phyloP scores from a whole-genome alignment of 2,797 vertebrate genomes.

The Hippocampus kuda region DNA sequence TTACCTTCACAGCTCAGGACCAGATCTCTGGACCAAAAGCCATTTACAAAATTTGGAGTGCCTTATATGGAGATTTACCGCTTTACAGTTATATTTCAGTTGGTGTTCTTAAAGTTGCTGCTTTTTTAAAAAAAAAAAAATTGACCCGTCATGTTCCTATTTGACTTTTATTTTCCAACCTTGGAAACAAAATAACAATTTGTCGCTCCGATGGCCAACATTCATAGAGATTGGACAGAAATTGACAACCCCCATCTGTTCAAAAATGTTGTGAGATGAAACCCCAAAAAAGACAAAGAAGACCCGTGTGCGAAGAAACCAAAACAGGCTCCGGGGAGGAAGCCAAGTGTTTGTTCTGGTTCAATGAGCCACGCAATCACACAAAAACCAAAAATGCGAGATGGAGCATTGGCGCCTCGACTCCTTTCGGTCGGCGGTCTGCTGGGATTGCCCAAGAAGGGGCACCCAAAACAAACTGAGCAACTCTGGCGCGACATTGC shows the following conservation, averaged over 20 bases:
- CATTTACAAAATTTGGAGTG: not conserved
- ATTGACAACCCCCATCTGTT: not conserved
- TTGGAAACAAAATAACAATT: not conserved
- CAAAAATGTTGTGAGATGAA: not conserved
- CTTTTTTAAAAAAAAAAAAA: not conserved
- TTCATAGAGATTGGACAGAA: not conserved
- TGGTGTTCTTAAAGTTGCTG: not conserved
- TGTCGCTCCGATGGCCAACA: not conserved
- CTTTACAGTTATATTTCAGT: not conserved
- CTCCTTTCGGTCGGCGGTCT: constrained; percentile 24
- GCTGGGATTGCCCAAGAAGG: constrained; percentile 26
- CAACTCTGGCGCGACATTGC: constrained; percentile 20
- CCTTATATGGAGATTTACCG: not conserved
- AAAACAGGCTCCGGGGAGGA: constrained; percentile 31
- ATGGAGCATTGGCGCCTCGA: constrained; percentile 31
- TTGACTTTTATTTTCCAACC: not conserved
- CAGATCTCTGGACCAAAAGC: not conserved
- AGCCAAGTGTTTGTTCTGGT: constrained; percentile 40
- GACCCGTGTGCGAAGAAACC: constrained; percentile 26
- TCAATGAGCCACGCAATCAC: constrained; percentile 46
- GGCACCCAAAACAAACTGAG: constrained; percentile 40
- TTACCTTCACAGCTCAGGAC: not conserved
- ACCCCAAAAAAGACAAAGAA: not conserved
- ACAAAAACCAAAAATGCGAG: constrained; percentile 17
- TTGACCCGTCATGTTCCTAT: not conserved